Conservation (phyloP, 2,113 vertebrate genomes). For the Tragulus kanchil region DNA sequence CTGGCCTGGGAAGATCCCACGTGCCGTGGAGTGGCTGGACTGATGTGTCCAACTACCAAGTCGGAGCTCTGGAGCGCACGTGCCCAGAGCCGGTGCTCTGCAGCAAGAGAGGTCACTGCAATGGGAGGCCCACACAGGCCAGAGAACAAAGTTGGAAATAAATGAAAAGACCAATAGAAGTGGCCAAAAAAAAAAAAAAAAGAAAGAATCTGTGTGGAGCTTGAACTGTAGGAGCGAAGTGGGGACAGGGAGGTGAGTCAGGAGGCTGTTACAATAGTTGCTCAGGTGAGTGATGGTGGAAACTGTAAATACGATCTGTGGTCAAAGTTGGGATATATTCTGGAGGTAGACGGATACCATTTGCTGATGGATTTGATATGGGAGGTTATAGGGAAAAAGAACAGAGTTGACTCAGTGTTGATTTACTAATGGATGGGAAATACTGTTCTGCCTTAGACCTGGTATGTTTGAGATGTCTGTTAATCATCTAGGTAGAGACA, state of each 20-base stretch:
- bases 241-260: background rate
- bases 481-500: background rate
- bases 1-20: no score
- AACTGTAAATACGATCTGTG: background rate
- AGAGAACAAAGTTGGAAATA: no score
- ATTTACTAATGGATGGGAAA: background rate
- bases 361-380: background rate
- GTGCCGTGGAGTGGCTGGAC: no score
- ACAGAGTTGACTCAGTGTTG: background rate
- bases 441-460: background rate
- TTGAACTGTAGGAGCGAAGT: background rate
- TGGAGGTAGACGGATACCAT: background rate
- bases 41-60: no score
- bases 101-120: no score
- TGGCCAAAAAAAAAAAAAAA: no score
- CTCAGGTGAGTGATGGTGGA: background rate
- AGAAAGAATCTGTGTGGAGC: background rate
- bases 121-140: no score
- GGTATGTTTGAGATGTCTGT: background rate
- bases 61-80: no score
- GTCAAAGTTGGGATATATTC: background rate
- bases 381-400: background rate
- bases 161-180: no score
- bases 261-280: background rate
- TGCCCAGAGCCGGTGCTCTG: no score